Conservation (phyloP, 2,113 vertebrate genomes). For the Todiramphus chloris region DNA sequence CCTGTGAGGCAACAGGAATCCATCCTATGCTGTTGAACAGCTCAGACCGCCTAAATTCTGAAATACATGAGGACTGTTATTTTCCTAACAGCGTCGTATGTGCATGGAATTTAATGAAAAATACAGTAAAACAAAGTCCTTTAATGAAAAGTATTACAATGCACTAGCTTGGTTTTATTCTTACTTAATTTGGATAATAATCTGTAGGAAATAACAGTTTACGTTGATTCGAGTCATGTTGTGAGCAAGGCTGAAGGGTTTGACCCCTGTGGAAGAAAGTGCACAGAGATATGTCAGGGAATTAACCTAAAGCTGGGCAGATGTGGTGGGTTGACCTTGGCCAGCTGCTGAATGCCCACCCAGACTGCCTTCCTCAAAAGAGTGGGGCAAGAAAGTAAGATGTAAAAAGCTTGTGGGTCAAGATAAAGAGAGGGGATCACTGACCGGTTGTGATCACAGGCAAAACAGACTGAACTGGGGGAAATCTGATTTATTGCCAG, state of each 20-base stretch:
- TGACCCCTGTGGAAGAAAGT: neutral
- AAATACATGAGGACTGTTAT: neutral
- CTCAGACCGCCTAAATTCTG: neutral
- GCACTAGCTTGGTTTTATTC: neutral
- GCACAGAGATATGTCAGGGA: too few relatives aligned
- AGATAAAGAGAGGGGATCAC: fast-evolving
- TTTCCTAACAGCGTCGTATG: neutral
- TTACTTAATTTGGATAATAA: neutral
- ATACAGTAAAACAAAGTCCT: neutral
- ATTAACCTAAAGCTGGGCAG: neutral
- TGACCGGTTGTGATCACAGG: neutral
- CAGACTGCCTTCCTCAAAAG: neutral
- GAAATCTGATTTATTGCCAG: neutral
- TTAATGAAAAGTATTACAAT: neutral
- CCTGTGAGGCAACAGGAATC: neutral
- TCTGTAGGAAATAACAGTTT: neutral
- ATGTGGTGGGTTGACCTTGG: neutral
- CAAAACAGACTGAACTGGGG: fast-evolving
- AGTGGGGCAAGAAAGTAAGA: neutral
- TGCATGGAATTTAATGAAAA: neutral
- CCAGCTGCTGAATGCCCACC: neutral
- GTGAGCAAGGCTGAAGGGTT: neutral
- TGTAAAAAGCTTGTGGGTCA: fast-evolving
- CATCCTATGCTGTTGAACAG: fast-evolving
- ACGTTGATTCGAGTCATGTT: fast-evolving